Evolutionary conservation across 2,888 invertebrate genomes (phyloP), one percentile per base, ranked within the genome.

Genomic region (Margaritifera margaritifera): DNA sequence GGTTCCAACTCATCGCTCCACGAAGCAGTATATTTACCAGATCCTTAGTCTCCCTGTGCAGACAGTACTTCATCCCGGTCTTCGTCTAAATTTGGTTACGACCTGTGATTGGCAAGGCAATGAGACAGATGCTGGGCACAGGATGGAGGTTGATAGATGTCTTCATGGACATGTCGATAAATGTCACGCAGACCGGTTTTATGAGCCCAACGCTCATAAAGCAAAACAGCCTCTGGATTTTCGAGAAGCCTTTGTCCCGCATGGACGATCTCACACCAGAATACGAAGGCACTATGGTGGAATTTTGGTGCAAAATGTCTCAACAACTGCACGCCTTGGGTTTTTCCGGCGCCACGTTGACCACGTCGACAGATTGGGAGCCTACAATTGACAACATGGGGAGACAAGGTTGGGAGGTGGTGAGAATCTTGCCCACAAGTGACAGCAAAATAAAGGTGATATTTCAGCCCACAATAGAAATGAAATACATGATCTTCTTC

Each of bases 101-200:
- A 56, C 60, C 4, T 68, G 69, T 8, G 83, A 87, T 77, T 88
- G 87, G 85, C 68, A 76, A 20, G 82, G 80, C 0, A 42, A 74
- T 87, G 64, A 78, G 72, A 57, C 71, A 80, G 19, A 81, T 84
- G 67, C 74, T 87, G n/a, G 74, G 79, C 50, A 74, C 80, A 20
- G 88, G 88, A 22, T 88, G 85, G 85, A 82, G 82, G 59, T 80
- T 88, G 31, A 82, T 87, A 0, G 87, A 88, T 65, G 82, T 87
- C 50, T 87, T 87, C 72, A 76, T 86, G 52, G 87, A 87, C 71
- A 67, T 71, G 31, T 69, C 73, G 0, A 24, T 51, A 8, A 31
- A 31, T 31, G 55, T 31, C 8, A 31, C 31, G 31, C 31, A 31
- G 1, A 31, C 6, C 31, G 31, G 31, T 31, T 31, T 31, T 8